phyloP scores from a whole-genome alignment of 2,797 vertebrate genomes.

The Manis javanica region DNA sequence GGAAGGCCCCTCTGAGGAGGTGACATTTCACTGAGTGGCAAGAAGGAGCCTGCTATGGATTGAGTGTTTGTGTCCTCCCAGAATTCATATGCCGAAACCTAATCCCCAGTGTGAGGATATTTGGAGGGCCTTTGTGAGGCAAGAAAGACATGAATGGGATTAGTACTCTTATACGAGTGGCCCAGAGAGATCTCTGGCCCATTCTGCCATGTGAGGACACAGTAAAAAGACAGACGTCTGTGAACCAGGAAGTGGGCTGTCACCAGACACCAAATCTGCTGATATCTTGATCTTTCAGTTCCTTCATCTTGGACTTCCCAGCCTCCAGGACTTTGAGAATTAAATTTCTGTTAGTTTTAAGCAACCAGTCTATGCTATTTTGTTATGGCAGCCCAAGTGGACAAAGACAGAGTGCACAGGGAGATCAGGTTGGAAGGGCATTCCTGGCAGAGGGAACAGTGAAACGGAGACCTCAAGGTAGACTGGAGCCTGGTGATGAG shows the following conservation, averaged over 20 bases:
- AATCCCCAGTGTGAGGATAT: not conserved
- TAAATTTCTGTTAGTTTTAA: not conserved
- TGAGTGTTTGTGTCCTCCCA: not conserved
- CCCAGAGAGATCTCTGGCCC: not conserved
- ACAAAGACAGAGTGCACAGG: not conserved
- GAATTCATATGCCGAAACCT: not conserved
- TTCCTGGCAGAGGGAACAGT: not conserved
- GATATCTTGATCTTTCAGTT: not conserved
- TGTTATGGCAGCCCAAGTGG: not conserved
- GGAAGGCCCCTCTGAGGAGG: not conserved
- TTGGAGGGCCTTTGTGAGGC: not conserved
- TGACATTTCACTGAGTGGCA: conserved; percentile 9
- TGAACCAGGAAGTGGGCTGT: not conserved
- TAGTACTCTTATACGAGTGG: not conserved
- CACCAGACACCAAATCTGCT: not conserved
- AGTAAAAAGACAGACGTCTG: not conserved
- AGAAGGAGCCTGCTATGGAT: not conserved
- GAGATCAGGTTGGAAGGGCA: not conserved
- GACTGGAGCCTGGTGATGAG: not conserved
- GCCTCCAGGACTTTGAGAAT: not conserved
- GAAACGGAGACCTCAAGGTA: not conserved
- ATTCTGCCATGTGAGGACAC: not conserved
- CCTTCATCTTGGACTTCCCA: not conserved
- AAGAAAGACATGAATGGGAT: not conserved
- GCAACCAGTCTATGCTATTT: not conserved